Evolutionary conservation across 2,113 vertebrate species (phyloP).

Genomic region (Corythoichthys intestinalis): DNA sequence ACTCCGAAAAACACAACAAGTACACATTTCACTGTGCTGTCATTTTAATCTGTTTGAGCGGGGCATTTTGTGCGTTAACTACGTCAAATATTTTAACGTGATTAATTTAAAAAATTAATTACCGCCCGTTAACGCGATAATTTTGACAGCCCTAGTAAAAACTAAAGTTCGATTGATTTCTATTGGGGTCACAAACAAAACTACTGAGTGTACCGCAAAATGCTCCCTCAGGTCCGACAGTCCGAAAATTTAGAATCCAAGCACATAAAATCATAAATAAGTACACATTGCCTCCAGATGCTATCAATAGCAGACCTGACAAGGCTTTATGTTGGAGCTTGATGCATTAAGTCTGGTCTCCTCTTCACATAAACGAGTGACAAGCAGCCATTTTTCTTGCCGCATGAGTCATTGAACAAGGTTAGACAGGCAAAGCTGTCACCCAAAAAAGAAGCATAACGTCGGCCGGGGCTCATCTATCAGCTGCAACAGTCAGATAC

Average conservation of each 20-base stretch:
- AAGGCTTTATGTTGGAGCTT: constrained; percentile 1
- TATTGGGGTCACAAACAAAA: no score
- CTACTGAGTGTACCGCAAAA: background rate
- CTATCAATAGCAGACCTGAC: background rate
- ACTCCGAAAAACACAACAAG: no score
- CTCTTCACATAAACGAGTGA: constrained; percentile 45
- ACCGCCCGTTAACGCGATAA: no score
- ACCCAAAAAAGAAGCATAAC: constrained; percentile 41
- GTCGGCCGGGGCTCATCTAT: constrained; percentile 35
- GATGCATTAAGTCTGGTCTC: constrained; percentile 27
- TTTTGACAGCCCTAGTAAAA: no score
- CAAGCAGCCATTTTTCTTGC: constrained; percentile 39
- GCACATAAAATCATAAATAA: background rate
- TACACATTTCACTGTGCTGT: no score
- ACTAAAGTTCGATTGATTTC: no score
- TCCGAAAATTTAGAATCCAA: background rate
- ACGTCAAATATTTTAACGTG: no score
- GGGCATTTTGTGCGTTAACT: no score
- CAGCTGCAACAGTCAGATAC: constrained; percentile 30
- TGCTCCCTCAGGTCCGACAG: background rate
- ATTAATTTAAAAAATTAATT: no score
- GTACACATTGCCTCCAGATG: background rate
- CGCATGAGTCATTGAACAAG: constrained; percentile 45
- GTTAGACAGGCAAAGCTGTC: constrained; percentile 46
- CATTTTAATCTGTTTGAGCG: no score